Percentiles rank a stretch among this genome's conserved stretches.
phyloP scores from a whole-genome alignment of 1,140 invertebrate genomes.

The Capitella teleta region DNA sequence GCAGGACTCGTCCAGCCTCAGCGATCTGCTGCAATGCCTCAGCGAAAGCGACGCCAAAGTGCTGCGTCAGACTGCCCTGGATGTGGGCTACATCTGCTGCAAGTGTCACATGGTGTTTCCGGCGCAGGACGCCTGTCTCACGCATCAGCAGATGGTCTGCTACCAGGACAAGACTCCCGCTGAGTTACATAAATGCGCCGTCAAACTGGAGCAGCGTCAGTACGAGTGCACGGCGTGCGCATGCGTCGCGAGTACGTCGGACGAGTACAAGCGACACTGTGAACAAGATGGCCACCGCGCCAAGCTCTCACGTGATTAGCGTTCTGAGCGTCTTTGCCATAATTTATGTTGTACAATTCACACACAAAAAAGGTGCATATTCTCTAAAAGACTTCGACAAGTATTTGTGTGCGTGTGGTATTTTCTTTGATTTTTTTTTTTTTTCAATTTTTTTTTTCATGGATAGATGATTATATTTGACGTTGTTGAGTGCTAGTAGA shows the following conservation, averaged over 20 bases:
- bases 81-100: constrained; percentile 73
- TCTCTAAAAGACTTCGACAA: too few species aligned
- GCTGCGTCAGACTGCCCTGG: constrained; percentile 54
- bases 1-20: constrained; percentile 41
- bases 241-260: background rate
- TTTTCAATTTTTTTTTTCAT: too few species aligned
- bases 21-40: constrained; percentile 33
- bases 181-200: constrained; percentile 27
- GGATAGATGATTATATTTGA: too few species aligned
- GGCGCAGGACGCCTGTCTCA: constrained; percentile 56
- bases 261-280: constrained; percentile 2
- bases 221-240: constrained; percentile 58
- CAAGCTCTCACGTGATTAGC: too few species aligned
- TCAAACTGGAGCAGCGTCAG: constrained; percentile 47
- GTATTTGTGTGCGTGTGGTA: too few species aligned
- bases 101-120: constrained; percentile 72
- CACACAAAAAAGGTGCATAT: too few species aligned
- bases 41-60: constrained; percentile 26
- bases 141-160: constrained; percentile 58
- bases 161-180: constrained; percentile 49
- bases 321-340: too few species aligned
- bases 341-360: too few species aligned
- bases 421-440: too few species aligned
- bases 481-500: too few species aligned
- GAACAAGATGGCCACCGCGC: background rate